Evolutionary conservation across 1,140 invertebrate genomes (phyloP).

Genomic region (Leptopilina clavipes): DNA sequence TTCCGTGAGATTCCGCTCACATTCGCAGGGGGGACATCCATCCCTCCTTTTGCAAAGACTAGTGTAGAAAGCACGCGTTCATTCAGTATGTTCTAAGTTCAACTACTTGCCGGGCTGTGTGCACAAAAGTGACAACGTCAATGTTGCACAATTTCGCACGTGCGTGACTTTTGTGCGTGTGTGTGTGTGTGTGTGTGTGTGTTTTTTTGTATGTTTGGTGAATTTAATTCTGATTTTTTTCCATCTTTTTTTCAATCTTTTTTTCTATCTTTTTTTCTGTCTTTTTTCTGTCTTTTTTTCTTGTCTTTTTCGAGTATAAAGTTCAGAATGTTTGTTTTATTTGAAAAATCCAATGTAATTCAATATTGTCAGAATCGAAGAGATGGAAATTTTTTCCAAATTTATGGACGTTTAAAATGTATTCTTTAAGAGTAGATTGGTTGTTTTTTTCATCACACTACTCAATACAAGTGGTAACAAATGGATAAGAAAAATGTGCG

Average conservation of each 20-base stretch:
- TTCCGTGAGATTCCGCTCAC: slow-evolving; percentile 7
- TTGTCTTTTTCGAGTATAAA: not conserved
- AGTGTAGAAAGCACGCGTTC: slow-evolving; percentile 30
- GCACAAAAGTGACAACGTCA: not conserved
- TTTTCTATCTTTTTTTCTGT: too few species aligned
- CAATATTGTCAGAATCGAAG: not conserved
- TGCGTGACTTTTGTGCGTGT: slow-evolving; percentile 5
- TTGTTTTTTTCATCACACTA: not conserved
- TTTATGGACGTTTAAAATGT: not conserved
- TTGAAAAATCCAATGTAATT: not conserved
- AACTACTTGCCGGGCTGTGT: slow-evolving; percentile 20
- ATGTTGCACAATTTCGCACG: slow-evolving; percentile 18
- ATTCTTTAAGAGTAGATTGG: not conserved
- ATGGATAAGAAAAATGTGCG: slow-evolving; percentile 7
- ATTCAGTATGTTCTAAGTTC: slow-evolving; percentile 28
- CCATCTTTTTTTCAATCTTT: too few species aligned
- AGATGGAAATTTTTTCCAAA: not conserved
- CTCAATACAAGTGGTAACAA: not conserved
- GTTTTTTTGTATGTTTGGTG: too few species aligned
- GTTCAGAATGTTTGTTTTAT: slow-evolving; percentile 28
- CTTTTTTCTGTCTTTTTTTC: too few species aligned
- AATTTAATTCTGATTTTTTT: too few species aligned
- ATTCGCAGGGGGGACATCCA: not conserved
- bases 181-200: too few species aligned
- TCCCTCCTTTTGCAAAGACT: slow-evolving; percentile 15